Percentiles rank a stretch among this genome's conserved stretches.
phyloP scores from a whole-genome alignment of 2,888 invertebrate species.

The Autographa pulchrina region DNA sequence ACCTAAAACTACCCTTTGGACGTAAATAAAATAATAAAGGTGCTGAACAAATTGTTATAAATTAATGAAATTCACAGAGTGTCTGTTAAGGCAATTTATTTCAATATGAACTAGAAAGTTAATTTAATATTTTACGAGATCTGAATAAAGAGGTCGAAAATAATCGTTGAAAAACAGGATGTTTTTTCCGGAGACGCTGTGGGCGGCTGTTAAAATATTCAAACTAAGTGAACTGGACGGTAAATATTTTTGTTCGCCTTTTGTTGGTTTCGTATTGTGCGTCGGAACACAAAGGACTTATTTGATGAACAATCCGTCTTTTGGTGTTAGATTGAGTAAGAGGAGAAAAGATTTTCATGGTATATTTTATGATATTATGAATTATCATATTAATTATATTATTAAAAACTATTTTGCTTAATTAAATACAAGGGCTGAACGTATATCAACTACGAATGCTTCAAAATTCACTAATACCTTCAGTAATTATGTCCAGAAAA shows the following conservation, averaged over 20 bases:
- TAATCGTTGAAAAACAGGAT: slow-evolving; percentile 27
- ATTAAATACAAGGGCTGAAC: too few relatives aligned
- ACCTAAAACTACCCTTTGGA: slow-evolving; percentile 51
- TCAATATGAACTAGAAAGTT: slow-evolving; percentile 43
- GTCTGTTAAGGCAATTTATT: slow-evolving; percentile 33
- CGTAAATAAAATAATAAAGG: slow-evolving; percentile 43
- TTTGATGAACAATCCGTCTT: background rate
- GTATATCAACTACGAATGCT: too few relatives aligned
- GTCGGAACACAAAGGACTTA: background rate
- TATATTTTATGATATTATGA: background rate
- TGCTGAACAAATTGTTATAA: slow-evolving; percentile 36
- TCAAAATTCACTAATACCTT: too few relatives aligned
- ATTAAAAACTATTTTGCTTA: too few relatives aligned
- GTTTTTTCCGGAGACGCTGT: background rate
- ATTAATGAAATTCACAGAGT: slow-evolving; percentile 38
- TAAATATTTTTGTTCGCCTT: slow-evolving; percentile 3
- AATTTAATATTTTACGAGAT: slow-evolving; percentile 58
- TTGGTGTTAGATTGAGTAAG: background rate
- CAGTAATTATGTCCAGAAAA: too few relatives aligned
- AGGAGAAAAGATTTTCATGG: background rate
- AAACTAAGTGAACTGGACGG: slow-evolving; percentile 22
- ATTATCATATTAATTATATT: too few relatives aligned
- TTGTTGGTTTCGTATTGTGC: slow-evolving; percentile 1
- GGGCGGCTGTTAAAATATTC: slow-evolving; percentile 30
- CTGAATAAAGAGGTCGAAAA: slow-evolving; percentile 47